Percentiles rank a stretch among this genome's conserved stretches.
Conservation (phyloP, 2,113 vertebrate genomes). For the Atherinomorus stipes region DNA sequence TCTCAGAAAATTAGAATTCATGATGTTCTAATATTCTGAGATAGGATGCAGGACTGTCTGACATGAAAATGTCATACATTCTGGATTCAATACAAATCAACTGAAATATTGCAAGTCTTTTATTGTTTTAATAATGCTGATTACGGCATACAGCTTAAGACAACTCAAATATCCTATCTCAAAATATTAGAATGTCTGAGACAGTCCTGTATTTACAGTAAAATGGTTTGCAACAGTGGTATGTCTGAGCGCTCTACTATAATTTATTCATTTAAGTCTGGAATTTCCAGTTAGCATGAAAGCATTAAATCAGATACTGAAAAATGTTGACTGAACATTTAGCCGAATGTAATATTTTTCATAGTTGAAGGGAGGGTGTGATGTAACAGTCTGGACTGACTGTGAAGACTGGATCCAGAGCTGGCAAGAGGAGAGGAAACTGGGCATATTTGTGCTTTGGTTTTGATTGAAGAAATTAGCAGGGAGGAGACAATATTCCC, state of each 20-base stretch:
- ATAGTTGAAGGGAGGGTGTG: slow-evolving; percentile 65
- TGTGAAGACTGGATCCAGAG: slow-evolving; percentile 71
- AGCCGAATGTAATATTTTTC: slow-evolving; percentile 43
- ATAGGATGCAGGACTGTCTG: no score
- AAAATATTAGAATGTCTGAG: no score
- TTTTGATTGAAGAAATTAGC: slow-evolving; percentile 72
- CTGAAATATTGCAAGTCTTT: no score
- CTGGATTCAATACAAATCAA: no score
- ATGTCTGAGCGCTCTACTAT: background rate
- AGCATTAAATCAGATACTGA: slow-evolving; percentile 24
- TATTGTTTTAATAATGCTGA: no score
- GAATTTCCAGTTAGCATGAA: slow-evolving; percentile 31
- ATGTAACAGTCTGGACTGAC: slow-evolving; percentile 60
- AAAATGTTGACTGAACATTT: slow-evolving; percentile 40
- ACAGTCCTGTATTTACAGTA: background rate
- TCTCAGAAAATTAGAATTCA: no score
- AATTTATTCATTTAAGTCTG: background rate
- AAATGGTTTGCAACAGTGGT: background rate
- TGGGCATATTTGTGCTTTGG: slow-evolving; percentile 54
- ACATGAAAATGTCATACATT: no score
- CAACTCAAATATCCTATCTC: no score
- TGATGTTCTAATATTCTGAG: no score
- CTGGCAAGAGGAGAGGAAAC: slow-evolving; percentile 45
- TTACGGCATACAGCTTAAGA: no score
- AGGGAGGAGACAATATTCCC: slow-evolving; percentile 60